A percentile compares a stretch with the other conserved stretches of the same genome.
Conservation (phyloP, 2,113 vertebrate species). For the Dolichotis patagonum region DNA sequence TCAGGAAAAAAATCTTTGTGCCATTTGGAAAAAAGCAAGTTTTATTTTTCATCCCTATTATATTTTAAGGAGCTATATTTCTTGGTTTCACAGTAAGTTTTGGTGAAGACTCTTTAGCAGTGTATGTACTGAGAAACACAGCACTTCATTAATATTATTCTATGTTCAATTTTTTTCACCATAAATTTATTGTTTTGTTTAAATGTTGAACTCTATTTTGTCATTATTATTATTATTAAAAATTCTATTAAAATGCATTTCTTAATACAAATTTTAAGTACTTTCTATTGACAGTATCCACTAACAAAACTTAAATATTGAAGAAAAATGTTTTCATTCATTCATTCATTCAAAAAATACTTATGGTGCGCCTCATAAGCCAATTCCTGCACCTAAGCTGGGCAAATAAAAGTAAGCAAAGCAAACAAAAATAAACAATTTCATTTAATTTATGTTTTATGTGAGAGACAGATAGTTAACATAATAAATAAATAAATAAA, state of each 20-base stretch:
- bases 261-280: neutral
- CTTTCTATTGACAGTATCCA: neutral
- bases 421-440: neutral
- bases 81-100: conserved; percentile 22
- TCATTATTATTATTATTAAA: neutral
- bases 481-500: conserved; percentile 1
- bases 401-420: conserved; percentile 40
- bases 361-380: neutral
- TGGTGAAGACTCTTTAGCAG: conserved; percentile 51
- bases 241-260: conserved; percentile 38
- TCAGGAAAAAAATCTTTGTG: conserved; percentile 32
- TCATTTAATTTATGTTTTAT: neutral
- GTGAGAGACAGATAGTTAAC: neutral
- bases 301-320: neutral
- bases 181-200: conserved; percentile 38
- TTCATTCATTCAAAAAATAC: neutral
- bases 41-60: conserved; percentile 66
- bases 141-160: neutral
- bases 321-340: conserved; percentile 4
- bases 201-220: conserved; percentile 35
- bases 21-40: conserved; percentile 39
- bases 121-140: conserved; percentile 30
- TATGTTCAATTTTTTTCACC: conserved; percentile 53
- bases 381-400: neutral
- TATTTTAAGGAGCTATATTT: conserved; percentile 62